Percentiles rank a stretch among this genome's conserved stretches.
Evolutionary conservation across 2,113 vertebrate species (phyloP).

Genomic region (Clinocottus analis): DNA sequence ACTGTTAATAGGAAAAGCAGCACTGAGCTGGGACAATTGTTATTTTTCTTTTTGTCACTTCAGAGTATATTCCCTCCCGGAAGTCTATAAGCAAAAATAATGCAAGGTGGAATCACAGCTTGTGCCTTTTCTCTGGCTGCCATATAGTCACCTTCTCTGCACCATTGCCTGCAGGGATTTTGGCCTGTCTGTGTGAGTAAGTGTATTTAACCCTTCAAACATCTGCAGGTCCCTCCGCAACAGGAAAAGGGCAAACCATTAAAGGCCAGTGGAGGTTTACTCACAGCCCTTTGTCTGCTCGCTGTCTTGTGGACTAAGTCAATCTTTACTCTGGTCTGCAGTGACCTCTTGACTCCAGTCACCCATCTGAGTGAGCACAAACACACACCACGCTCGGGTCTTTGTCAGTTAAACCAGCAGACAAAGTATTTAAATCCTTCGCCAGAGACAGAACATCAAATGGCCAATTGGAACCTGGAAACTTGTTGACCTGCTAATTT

Average conservation of each 20-base stretch:
- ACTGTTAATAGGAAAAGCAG: background rate
- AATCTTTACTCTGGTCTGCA: conserved; percentile 79
- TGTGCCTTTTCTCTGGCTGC: background rate
- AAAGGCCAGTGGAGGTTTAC: conserved; percentile 76
- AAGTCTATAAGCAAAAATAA: background rate
- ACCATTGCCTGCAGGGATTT: conserved; percentile 25
- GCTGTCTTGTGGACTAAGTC: conserved; percentile 77
- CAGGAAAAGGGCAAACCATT: conserved; percentile 76
- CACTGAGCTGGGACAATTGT: background rate
- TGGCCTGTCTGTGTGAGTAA: conserved; percentile 49
- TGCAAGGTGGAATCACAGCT: conserved; percentile 10
- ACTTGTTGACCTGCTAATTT: conserved; percentile 33
- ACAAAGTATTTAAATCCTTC: conserved; percentile 5
- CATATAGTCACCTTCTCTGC: conserved; percentile 20
- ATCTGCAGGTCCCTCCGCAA: conserved; percentile 73
- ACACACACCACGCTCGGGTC: conserved; percentile 14
- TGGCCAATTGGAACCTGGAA: conserved; percentile 26
- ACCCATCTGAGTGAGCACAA: conserved; percentile 49
- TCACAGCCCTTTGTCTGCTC: conserved; percentile 78
- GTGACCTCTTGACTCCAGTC: conserved; percentile 78
- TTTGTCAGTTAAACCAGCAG: conserved; percentile 10
- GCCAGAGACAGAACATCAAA: background rate
- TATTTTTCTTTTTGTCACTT: background rate
- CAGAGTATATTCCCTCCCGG: background rate
- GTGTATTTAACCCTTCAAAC: conserved; percentile 60